Percentiles rank a stretch among this genome's conserved stretches.
Conservation (phyloP, 2,113 vertebrate species). For the Emydocephalus ijimae region DNA sequence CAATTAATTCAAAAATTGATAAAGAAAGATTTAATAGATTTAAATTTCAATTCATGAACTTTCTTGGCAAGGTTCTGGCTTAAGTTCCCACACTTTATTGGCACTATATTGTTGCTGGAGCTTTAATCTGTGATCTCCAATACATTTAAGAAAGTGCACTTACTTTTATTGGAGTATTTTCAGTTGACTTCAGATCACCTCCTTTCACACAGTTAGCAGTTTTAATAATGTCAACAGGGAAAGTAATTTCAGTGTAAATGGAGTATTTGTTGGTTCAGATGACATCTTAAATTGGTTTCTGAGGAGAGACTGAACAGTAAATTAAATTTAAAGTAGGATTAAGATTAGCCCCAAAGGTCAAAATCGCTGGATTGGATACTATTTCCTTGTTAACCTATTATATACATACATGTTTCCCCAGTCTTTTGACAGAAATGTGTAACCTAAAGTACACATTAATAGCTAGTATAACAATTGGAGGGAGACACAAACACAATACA, state of each 20-base stretch:
- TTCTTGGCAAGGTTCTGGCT: not conserved
- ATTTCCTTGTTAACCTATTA: constrained; percentile 40
- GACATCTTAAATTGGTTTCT: constrained; percentile 48
- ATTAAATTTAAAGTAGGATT: constrained; percentile 53
- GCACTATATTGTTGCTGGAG: not conserved
- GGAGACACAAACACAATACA: constrained; percentile 49
- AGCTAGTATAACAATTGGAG: constrained; percentile 29
- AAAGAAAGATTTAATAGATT: constrained; percentile 18
- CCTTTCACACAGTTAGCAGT: constrained; percentile 11
- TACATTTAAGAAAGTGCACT: constrained; percentile 8
- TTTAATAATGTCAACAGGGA: constrained; percentile 58
- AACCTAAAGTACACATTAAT: constrained; percentile 38
- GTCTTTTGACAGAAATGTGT: constrained; percentile 39
- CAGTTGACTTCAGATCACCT: constrained; percentile 17
- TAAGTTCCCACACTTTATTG: not conserved
- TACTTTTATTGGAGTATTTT: constrained; percentile 26
- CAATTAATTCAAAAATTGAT: constrained; percentile 4
- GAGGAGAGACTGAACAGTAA: constrained; percentile 51
- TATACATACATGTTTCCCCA: constrained; percentile 45
- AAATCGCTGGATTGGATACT: constrained; percentile 42
- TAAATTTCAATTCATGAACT: constrained; percentile 22
- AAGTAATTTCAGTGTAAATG: constrained; percentile 55
- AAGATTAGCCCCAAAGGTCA: constrained; percentile 54
- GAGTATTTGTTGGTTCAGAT: constrained; percentile 50
- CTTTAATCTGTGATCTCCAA: constrained; percentile 7